A percentile compares a stretch with the other conserved stretches of the same genome.
phyloP scores from a whole-genome alignment of 1,140 invertebrate genomes.

The Magallana gigas region DNA sequence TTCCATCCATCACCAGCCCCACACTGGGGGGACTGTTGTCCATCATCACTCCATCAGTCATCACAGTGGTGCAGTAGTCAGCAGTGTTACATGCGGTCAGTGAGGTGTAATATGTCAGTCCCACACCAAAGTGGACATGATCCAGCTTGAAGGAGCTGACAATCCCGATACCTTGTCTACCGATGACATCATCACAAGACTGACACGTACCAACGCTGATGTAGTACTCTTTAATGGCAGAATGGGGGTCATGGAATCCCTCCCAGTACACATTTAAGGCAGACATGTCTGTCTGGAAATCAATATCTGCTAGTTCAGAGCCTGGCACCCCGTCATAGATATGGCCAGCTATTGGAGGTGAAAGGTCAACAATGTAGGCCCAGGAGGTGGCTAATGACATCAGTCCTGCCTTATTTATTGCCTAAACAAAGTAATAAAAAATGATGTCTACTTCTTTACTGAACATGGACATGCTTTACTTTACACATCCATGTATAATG shows the following conservation, averaged over 20 bases:
- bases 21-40: slow-evolving; percentile 54
- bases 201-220: slow-evolving; percentile 60
- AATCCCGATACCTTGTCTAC: slow-evolving; percentile 49
- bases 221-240: slow-evolving; percentile 51
- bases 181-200: slow-evolving; percentile 56
- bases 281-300: slow-evolving; percentile 52
- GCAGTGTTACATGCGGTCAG: slow-evolving; percentile 62
- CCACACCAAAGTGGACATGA: slow-evolving; percentile 50
- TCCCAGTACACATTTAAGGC: slow-evolving; percentile 54
- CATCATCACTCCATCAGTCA: slow-evolving; percentile 63
- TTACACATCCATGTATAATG: too few relatives aligned
- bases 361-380: slow-evolving; percentile 43
- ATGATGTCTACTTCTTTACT: too few relatives aligned
- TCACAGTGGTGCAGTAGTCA: slow-evolving; percentile 54
- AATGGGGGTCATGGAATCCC: slow-evolving; percentile 60
- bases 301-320: slow-evolving; percentile 39
- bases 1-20: slow-evolving; percentile 58
- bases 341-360: slow-evolving; percentile 44
- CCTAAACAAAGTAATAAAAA: slow-evolving; percentile 38
- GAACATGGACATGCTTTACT: too few relatives aligned
- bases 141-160: neutral
- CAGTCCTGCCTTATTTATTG: slow-evolving; percentile 58
- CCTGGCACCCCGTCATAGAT: slow-evolving; percentile 37
- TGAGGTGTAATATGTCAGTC: slow-evolving; percentile 58
- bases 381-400: slow-evolving; percentile 46